Base-by-base conservation (phyloP, 2,888 invertebrate species). In the Spisula subtruncata region DNA sequence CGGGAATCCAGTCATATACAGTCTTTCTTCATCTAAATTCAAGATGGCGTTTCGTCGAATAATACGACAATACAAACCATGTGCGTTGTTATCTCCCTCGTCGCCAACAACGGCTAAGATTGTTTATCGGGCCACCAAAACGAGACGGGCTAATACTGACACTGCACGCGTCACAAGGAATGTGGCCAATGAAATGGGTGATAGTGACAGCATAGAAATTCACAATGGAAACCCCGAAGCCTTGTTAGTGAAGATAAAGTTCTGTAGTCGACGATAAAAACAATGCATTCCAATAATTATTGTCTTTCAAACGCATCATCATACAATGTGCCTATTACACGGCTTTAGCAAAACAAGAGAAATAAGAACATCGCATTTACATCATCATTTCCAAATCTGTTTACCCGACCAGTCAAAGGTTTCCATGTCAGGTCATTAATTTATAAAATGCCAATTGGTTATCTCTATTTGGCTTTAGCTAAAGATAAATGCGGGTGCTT, bases 11-110 rank as follows among this genome's bases (percentile, higher is more conserved):
- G 98, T 99, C 95, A 97, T 99, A 84, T 99, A 99, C 97, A 98
- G 98, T 96, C 97, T 99, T 85, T 98, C 99, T 98, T 98, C 98
- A 89, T 98, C 98, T 0, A 99, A 98, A 96, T 99, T 99, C 97
- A 97, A 98, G 18, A 98, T 93, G 29, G 96, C 95, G 1, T 95
- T 95, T 86, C 88, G 90, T 18, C 54, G 88, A 4, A 85, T 92
- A 6, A 79, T 90, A 18, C 46, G 66, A 20, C 80, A 89, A 29
- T 88, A 86, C 48, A 25, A 81, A 48, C 81, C 60, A 2, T 84
- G 84, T 20, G 71, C 14, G 6, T 51, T 71, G 32, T 48, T 46
- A 12, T 20, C 41, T 10, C 51, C 29, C 16, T 48, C 84, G 25
- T 75, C 75, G 10, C 75, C 71, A 48, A 83, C 83, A 0, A 32